Evolutionary conservation across 2,888 invertebrate genomes (phyloP).

Genomic region (Leptopterna dolabrata): DNA sequence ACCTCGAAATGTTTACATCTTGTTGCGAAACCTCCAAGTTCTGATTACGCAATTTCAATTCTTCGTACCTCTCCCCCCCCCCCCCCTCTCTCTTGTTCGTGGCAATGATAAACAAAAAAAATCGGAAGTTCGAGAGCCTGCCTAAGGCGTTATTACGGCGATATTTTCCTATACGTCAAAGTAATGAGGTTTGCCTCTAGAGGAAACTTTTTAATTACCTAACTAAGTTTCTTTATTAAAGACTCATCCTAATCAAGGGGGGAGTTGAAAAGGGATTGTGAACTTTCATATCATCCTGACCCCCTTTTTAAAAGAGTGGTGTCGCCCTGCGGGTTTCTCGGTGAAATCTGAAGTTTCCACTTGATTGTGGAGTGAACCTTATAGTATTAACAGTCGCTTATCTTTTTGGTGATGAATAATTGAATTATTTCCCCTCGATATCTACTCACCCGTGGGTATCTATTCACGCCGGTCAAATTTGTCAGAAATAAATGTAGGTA

Average conservation of each 20-base stretch:
- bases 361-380: too few relatives aligned
- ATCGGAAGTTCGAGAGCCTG: neutral
- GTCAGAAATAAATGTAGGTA: too few relatives aligned
- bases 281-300: conserved; percentile 41
- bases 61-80: too few relatives aligned
- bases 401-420: neutral
- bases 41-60: too few relatives aligned
- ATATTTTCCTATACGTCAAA: conserved; percentile 32
- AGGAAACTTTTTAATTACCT: conserved; percentile 47
- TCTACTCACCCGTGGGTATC: too few relatives aligned
- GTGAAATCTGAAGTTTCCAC: neutral
- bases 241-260: conserved; percentile 38
- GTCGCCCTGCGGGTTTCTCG: neutral
- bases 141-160: conserved; percentile 1
- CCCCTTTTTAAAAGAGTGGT: neutral
- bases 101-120: too few relatives aligned
- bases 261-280: conserved; percentile 34
- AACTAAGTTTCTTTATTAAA: conserved; percentile 48
- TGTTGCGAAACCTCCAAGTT: too few relatives aligned
- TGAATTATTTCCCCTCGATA: too few relatives aligned
- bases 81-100: too few relatives aligned
- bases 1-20: too few relatives aligned
- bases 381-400: neutral
- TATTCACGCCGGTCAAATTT: too few relatives aligned
- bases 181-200: conserved; percentile 29